Percentiles rank a stretch among this genome's conserved stretches.
Evolutionary conservation across 2,888 invertebrate species (phyloP).

Genomic region (Panopea generosa): DNA sequence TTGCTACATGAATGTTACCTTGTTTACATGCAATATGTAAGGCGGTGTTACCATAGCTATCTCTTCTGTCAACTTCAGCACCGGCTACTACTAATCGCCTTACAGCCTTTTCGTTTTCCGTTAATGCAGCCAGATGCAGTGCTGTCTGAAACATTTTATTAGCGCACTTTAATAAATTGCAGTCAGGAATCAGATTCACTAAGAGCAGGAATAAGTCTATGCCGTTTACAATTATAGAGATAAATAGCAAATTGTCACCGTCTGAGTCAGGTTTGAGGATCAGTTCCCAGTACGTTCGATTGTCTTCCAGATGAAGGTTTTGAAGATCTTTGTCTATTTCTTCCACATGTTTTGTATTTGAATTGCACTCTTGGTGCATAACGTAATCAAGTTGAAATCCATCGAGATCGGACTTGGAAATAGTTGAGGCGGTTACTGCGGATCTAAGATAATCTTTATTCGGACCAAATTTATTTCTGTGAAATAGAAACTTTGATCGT

Average conservation of each 20-base stretch:
- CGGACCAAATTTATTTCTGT: too few species aligned
- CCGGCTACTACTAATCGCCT: constrained; percentile 38
- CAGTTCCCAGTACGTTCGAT: constrained; percentile 3
- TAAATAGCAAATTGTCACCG: constrained; percentile 20
- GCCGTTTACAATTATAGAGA: constrained; percentile 12
- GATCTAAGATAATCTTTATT: too few species aligned
- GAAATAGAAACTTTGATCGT: too few species aligned
- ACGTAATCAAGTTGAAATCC: too few species aligned
- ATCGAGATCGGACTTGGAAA: too few species aligned
- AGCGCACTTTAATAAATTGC: constrained; percentile 12
- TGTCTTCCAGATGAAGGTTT: too few species aligned
- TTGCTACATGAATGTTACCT: constrained; percentile 15
- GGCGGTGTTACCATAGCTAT: constrained; percentile 53
- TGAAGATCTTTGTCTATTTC: too few species aligned
- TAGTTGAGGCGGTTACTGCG: too few species aligned
- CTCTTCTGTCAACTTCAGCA: constrained; percentile 37
- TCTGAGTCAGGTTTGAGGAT: constrained; percentile 15
- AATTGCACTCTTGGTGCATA: too few species aligned
- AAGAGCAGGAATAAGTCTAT: constrained; percentile 2
- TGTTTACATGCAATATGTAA: constrained; percentile 53
- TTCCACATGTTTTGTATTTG: too few species aligned
- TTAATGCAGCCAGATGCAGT: constrained; percentile 48
- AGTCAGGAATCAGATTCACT: constrained; percentile 6
- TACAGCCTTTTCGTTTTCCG: constrained; percentile 28
- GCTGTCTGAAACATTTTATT: constrained; percentile 50